phyloP scores from a whole-genome alignment of 2,113 vertebrate genomes.

The Corythaixoides concolor region DNA sequence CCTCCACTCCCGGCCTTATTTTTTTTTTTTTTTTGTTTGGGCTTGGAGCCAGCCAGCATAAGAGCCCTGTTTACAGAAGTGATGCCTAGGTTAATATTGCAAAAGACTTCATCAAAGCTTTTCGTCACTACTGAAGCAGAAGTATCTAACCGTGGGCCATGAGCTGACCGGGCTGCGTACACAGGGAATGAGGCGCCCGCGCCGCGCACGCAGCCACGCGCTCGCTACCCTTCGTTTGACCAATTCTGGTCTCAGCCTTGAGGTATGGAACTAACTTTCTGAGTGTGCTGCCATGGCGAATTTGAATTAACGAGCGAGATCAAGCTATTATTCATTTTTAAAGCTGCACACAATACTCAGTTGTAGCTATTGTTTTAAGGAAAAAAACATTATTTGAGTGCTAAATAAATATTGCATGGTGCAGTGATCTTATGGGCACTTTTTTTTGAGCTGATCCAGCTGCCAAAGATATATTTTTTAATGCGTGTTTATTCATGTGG shows the following conservation, averaged over 20 bases:
- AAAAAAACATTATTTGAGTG: neutral
- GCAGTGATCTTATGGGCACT: neutral
- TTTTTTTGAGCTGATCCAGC: neutral
- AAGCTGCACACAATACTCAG: neutral
- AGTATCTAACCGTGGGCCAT: neutral
- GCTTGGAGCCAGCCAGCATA: neutral
- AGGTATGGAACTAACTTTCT: constrained; percentile 10
- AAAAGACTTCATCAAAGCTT: constrained; percentile 11
- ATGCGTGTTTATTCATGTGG: neutral
- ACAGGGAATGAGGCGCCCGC: neutral
- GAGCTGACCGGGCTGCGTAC: neutral
- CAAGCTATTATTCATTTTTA: neutral
- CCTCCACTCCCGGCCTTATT: neutral
- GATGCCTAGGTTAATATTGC: constrained; percentile 22
- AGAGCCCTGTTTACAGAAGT: constrained; percentile 33
- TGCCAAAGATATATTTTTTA: neutral
- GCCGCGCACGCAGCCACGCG: neutral
- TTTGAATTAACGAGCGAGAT: neutral
- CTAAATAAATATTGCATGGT: neutral
- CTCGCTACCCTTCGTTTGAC: neutral
- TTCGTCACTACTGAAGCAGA: neutral
- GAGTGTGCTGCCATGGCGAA: neutral
- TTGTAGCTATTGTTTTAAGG: neutral
- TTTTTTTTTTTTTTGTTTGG: neutral
- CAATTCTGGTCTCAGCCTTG: neutral